phyloP scores from a whole-genome alignment of 2,888 invertebrate genomes.

The Xestia sexstrigata region DNA sequence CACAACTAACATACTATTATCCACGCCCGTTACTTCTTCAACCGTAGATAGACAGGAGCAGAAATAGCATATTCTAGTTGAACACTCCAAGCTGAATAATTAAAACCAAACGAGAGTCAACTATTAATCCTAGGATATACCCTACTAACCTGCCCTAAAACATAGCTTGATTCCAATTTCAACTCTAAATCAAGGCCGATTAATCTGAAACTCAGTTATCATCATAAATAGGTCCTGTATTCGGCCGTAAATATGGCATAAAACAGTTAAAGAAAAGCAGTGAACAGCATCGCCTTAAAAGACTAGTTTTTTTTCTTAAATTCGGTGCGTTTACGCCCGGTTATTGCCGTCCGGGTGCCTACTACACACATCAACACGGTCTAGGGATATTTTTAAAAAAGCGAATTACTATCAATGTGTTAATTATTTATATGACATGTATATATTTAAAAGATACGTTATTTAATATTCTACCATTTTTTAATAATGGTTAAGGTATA shows the following conservation, averaged over 20 bases:
- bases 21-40: neutral
- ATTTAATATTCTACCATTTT: too few relatives aligned
- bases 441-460: too few relatives aligned
- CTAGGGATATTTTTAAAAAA: too few relatives aligned
- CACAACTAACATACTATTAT: neutral
- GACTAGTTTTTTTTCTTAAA: neutral
- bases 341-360: neutral
- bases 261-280: neutral
- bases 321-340: neutral
- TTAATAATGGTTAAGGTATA: too few relatives aligned
- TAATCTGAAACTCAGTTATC: constrained; percentile 12
- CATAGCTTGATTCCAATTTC: neutral
- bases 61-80: neutral
- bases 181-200: constrained; percentile 22
- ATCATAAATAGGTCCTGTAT: neutral
- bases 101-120: neutral
- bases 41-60: neutral
- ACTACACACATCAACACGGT: too few relatives aligned
- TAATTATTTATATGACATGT: too few relatives aligned
- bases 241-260: neutral
- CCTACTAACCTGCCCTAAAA: neutral
- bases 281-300: neutral
- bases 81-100: neutral
- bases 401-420: too few relatives aligned
- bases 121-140: constrained; percentile 15